Base-by-base conservation (phyloP, 64 coral and sea anemone genomes). In the Montipora sp. region DNA sequence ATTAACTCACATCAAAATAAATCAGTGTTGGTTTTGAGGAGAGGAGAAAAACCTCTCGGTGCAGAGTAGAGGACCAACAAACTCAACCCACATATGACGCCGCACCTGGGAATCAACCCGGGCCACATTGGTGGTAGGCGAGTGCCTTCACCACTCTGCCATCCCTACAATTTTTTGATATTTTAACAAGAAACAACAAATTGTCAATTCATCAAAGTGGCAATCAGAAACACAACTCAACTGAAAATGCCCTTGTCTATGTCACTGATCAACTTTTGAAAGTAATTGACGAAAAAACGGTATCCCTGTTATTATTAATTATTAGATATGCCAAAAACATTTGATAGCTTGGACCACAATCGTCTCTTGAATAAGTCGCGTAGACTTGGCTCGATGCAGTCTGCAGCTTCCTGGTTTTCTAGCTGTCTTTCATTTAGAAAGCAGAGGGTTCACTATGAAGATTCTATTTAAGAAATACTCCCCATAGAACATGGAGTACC, bases 371-470 rank as follows among this genome's bases (percentile, higher is more conserved):
- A 15, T 21, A 16, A 70, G 66, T 15, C 18, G 19, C 13, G 66
- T 16, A 70, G 66, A 70, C 66, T 70, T 15, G 66, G 66, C 66
- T 16, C 21, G 8, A 70, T 70, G 66, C 66, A 70, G 66, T 70
- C 66, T 70, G 66, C 66, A 19, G 66, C 13, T 70, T 70, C 66
- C 66, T 70, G 66, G 66, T 70, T 70, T 70, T 70, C 66, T 70
- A 70, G 66, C 66, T 70, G 5, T 70, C 66, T 70, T 5, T 70
- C n/a, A 13, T 15, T 70, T 16, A 70, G 19, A 70, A 70, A 70
- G 66, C 66, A 70, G 66, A 70, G 66, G 66, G 66, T 13, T 16
- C 66, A 20, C 19, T 70, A 16, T 20, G 66, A 69, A 69, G 2
- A 55, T 55, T 5, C 51, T 7, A 55, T 55, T 55, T 20, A 8